phyloP scores from a whole-genome alignment of 2,888 invertebrate genomes.

The Archaeoteleia sp. region DNA sequence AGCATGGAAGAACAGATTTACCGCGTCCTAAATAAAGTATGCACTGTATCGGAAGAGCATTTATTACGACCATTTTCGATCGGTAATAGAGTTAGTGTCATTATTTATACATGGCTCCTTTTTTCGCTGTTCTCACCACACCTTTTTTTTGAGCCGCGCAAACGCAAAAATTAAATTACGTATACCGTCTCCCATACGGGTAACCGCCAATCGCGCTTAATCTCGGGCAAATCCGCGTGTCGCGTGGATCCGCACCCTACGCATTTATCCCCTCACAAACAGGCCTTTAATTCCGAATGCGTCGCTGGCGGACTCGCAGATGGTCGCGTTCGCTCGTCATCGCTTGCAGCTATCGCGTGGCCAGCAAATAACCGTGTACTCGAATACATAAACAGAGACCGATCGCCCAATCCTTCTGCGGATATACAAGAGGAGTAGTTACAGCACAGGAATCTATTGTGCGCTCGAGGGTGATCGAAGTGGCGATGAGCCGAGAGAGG shows the following conservation, averaged over 20 bases:
- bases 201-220: slow-evolving; percentile 42
- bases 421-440: slow-evolving; percentile 61
- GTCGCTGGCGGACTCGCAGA: slow-evolving; percentile 31
- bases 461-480: slow-evolving; percentile 56
- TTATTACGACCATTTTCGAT: slow-evolving; percentile 35
- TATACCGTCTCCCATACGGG: slow-evolving; percentile 20
- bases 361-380: slow-evolving; percentile 68
- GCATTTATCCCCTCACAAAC: slow-evolving; percentile 8
- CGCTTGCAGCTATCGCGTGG: slow-evolving; percentile 54
- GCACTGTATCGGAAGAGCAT: slow-evolving; percentile 33
- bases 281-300: slow-evolving; percentile 33
- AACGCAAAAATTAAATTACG: slow-evolving; percentile 45
- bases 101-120: slow-evolving; percentile 39
- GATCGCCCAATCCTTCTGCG: slow-evolving; percentile 65
- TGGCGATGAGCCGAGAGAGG: slow-evolving; percentile 36
- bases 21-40: slow-evolving; percentile 42
- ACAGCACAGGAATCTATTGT: slow-evolving; percentile 66
- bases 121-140: no score
- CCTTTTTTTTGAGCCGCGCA: slow-evolving; percentile 33
- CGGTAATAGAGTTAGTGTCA: slow-evolving; percentile 43
- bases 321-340: slow-evolving; percentile 31
- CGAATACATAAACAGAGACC: slow-evolving; percentile 68
- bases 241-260: neutral
- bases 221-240: slow-evolving; percentile 39
- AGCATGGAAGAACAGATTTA: slow-evolving; percentile 43